A percentile compares a stretch with the other conserved stretches of the same genome.
phyloP scores from a whole-genome alignment of 2,797 vertebrate genomes.

The Pteropus rufus region DNA sequence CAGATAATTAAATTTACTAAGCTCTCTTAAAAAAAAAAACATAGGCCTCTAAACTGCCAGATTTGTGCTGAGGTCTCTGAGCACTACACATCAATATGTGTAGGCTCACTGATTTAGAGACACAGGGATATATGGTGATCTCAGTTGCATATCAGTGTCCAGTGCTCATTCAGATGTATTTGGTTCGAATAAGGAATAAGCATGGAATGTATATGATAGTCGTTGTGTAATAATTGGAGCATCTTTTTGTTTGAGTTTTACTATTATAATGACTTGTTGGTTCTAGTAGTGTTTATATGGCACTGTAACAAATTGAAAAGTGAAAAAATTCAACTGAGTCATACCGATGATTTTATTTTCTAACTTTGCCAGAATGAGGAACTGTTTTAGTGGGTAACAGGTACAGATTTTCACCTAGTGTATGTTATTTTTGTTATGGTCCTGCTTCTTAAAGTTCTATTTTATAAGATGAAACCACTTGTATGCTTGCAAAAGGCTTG shows the following conservation, averaged over 20 bases:
- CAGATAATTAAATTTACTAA: neutral
- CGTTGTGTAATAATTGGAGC: neutral
- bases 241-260: neutral
- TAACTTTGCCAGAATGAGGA: neutral
- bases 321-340: neutral
- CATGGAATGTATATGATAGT: neutral
- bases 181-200: neutral
- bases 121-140: too few relatives aligned
- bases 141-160: neutral
- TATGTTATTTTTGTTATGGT: neutral
- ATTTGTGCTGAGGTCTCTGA: neutral
- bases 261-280: neutral
- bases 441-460: neutral
- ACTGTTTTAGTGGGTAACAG: neutral
- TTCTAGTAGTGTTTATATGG: neutral
- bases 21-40: neutral
- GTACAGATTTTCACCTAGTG: neutral
- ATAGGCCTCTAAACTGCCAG: neutral
- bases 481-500: neutral
- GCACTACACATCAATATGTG: too few relatives aligned
- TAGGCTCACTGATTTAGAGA: neutral
- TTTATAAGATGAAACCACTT: neutral
- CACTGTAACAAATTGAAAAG: neutral
- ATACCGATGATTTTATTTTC: neutral
- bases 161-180: neutral